phyloP scores from a whole-genome alignment of 2,113 vertebrate species.

The Procapra przewalskii region DNA sequence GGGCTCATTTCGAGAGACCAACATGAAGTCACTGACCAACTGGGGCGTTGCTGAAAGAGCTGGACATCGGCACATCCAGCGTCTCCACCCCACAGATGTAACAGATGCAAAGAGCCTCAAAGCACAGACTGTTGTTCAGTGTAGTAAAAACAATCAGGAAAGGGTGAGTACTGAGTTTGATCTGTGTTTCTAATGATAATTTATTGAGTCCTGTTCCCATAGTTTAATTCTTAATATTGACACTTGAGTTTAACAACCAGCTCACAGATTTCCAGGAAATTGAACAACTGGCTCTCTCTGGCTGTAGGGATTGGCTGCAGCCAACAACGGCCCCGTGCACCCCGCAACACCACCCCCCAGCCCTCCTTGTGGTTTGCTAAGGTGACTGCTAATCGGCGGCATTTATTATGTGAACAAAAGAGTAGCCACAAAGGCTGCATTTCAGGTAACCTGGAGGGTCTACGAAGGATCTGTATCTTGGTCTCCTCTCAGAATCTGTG shows the following conservation, averaged over 20 bases:
- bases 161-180: background rate
- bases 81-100: background rate
- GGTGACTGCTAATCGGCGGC: no score
- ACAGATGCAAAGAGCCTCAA: background rate
- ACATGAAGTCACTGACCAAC: background rate
- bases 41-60: background rate
- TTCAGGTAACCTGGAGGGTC: background rate
- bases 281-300: background rate
- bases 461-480: background rate
- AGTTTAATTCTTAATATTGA: background rate
- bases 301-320: background rate
- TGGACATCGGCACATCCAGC: fast-evolving
- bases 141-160: background rate
- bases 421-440: background rate
- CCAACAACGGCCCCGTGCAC: fast-evolving
- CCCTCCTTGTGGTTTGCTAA: background rate
- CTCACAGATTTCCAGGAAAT: background rate
- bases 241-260: background rate
- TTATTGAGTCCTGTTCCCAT: background rate
- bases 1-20: background rate
- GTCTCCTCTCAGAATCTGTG: background rate
- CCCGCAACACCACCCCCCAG: background rate
- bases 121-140: background rate
- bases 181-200: background rate
- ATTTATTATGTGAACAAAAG: background rate